Evolutionary conservation across 2,888 invertebrate genomes (phyloP).

Genomic region (Morpho achilles): DNA sequence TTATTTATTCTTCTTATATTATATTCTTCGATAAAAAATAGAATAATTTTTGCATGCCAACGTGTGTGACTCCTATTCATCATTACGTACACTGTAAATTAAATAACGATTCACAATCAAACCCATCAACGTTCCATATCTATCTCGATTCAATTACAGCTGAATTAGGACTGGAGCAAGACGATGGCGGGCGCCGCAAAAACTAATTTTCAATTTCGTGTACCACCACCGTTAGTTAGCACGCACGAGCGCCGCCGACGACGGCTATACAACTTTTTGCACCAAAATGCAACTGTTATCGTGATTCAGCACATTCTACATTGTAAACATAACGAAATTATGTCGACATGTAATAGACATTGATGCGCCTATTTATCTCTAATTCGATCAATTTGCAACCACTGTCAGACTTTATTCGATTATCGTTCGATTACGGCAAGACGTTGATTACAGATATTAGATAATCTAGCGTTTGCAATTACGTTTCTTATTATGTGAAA

Average conservation of each 20-base stretch:
- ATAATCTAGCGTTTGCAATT: conserved; percentile 44
- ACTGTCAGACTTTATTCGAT: conserved; percentile 40
- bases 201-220: conserved; percentile 61
- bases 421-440: conserved; percentile 31
- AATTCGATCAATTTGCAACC: conserved; percentile 53
- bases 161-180: conserved; percentile 56
- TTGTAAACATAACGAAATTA: conserved; percentile 68
- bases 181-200: conserved; percentile 51
- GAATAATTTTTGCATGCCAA: conserved; percentile 20
- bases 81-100: conserved; percentile 25
- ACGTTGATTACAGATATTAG: conserved; percentile 41
- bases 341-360: conserved; percentile 50
- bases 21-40: conserved; percentile 5
- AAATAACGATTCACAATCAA: conserved; percentile 25
- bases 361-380: conserved; percentile 48
- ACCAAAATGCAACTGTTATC: conserved; percentile 60
- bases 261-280: conserved; percentile 60
- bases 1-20: not conserved
- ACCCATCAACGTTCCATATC: conserved; percentile 36
- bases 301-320: conserved; percentile 58
- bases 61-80: conserved; percentile 16
- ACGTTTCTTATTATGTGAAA: conserved; percentile 43
- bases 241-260: conserved; percentile 55
- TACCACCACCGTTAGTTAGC: conserved; percentile 62
- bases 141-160: conserved; percentile 55